Evolutionary conservation across 2,888 invertebrate species (phyloP), one percentile per base, ranked within the genome.

Genomic region (Caenorhabditis afra): DNA sequence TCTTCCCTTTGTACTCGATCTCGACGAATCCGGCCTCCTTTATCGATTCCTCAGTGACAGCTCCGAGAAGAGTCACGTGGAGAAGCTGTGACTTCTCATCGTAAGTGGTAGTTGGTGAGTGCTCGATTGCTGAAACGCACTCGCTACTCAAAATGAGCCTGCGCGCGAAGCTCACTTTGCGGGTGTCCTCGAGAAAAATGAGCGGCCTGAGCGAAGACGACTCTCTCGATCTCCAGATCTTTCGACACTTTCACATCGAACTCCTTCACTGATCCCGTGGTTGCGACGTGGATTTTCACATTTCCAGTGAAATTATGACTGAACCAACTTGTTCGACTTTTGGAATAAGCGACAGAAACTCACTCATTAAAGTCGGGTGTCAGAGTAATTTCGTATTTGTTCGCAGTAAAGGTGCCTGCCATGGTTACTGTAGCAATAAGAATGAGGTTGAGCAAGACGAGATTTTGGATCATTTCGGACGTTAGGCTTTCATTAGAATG

Each of bases 1-100:
- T 22, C 20, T 58, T 67, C 22, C 57, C 57, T 12, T 66, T 57
- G 39, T 67, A 67, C 10, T 57, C 57, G 1, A 67, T 22, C 5
- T 37, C 39, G n/a, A 57, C 37, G 49, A 22, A 67, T 5, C 67
- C 57, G 16, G 7, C 23, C 18, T 49, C 23, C 23, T 47, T 57
- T 39, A 67, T 67, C 2, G 39, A 39, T 49, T 49, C 67, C 0
- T 37, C 7, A 49, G 47, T 58, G 16, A 67, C 37, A 14, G 29
- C 11, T 0, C 4, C 29, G 0, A 18, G 22, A 49, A 67, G 57
- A 1, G 57, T 57, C 7, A 58, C 58, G 39, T 57, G 57, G 49
- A 67, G 14, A 7, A n/a, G 18, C 12, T 67, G 16, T 3, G 52
- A 22, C 18, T 64, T 22, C 7, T 35, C 39, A 11, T 37, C 10